Base-by-base conservation (phyloP, 2,113 vertebrate genomes). In the Antechinus stuartii region DNA sequence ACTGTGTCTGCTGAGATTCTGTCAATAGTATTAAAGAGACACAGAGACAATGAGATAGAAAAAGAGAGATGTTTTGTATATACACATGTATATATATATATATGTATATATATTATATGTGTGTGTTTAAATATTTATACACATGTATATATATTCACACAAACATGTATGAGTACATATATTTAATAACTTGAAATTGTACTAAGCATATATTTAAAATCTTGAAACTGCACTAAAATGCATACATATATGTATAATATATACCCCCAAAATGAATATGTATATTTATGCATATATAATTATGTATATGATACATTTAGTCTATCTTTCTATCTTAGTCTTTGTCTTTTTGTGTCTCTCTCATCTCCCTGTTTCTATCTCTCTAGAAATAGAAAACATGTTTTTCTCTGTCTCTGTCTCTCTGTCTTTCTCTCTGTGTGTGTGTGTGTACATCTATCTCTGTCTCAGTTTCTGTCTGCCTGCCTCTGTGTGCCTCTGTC, bases 1-100 rank as follows among this genome's bases (percentile, higher is more conserved):
- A 94, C 53, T 95, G 24, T 8, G 22, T 19, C 25, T 57, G 19
- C 61, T 94, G 95, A 94, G 61, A 94, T 47, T 95, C 46, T 24
- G n/a, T 90, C n/a, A 49, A 14, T 91, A 54, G 55, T 76, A 14
- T 96, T 93, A 96, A 96, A 68, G 90, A 56, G 47, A 92, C 22
- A 55, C 6, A 55, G 16, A 55, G 50, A 52, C 50, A 52, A 52
- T 23, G 35, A 42, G 1, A 56, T 56, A 25, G 23, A 56, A 25
- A 56, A 25, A 84, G 7, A 84, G 35, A 84, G 5, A n/a, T 8
- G 16, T 42, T 84, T 84, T 42, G 22, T 76, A 76, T 76, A n/a
- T 30, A 30, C 12, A 30, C 12, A 30, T 61, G 2, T 61, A 30
- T 30, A 12, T 35, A 14, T 61, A 0, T 35, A 0, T 12, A 4